Base-by-base conservation (phyloP, 2,888 invertebrate species). In the Lumbricus terrestris region DNA sequence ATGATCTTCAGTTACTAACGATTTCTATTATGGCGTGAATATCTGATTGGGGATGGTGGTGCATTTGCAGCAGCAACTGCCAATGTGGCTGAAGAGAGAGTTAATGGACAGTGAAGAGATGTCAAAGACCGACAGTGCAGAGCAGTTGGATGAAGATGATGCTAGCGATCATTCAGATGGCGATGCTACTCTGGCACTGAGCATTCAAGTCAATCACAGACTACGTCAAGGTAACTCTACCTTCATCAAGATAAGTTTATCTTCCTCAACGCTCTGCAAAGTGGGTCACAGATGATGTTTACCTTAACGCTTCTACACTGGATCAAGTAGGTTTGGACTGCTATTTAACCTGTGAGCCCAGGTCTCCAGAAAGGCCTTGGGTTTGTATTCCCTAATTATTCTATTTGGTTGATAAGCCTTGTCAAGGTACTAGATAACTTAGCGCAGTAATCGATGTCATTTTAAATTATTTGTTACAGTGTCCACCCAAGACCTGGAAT, bases 141-240 rank as follows among this genome's bases (percentile, higher is more conserved):
- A 54, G 34, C 90, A 47, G 35, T 33, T 89, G 37, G 88, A 90
- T 29, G 91, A n/a, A n/a, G n/a, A 91, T 83, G 91, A 88, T 83
- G 88, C 83, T 0, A 90, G 90, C 34, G 90, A 85, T 29, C 90
- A 88, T 23, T 88, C 88, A 38, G 91, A 91, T 89, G 91, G 90
- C n/a, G 90, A 88, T 83, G n/a, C 42, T 33, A 35, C 89, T 54
- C 69, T 88, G 42, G 89, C 38, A 33, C 91, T 93, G 13, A 94
- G 93, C 92, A 94, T 94, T 88, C 93, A 94, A 88, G 93, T 94
- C 90, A 94, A 94, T 91, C 92, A 92, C 85, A 93, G 93, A 38
- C 92, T 94, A 29, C 93, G 93, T 47, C 91, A 92, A 69, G 90
- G 91, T 90, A 54, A 37, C n/a, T 89, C 33, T 35, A 83, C 34